phyloP scores from a whole-genome alignment of 2,797 vertebrate species.

The Pygocentrus nattereri region DNA sequence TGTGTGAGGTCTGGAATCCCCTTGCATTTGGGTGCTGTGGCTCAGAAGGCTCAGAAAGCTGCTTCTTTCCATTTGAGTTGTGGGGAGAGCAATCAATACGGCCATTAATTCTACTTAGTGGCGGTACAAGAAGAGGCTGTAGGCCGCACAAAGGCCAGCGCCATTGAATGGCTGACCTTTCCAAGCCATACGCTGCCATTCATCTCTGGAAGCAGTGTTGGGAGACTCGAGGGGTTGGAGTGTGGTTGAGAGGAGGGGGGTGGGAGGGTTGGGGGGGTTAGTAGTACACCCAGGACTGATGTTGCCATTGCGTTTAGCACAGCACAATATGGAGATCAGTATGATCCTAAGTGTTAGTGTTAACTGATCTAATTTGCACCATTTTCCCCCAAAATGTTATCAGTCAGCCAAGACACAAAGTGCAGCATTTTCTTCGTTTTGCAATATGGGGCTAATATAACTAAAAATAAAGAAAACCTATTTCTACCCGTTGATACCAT shows the following conservation, averaged over 20 bases:
- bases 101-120: constrained; percentile 63
- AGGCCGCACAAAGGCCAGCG: constrained; percentile 53
- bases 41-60: constrained; percentile 24
- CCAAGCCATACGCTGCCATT: constrained; percentile 22
- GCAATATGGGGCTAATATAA: too few relatives aligned
- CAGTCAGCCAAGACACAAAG: too few relatives aligned
- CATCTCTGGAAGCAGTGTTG: constrained; percentile 29
- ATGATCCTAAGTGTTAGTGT: neutral
- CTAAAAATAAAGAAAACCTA: too few relatives aligned
- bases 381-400: too few relatives aligned
- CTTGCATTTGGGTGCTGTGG: constrained; percentile 25
- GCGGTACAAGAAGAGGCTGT: constrained; percentile 44
- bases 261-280: neutral
- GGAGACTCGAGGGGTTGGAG: neutral
- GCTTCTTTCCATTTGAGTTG: constrained; percentile 55
- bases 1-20: constrained; percentile 27
- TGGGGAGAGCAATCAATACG: constrained; percentile 57
- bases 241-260: neutral
- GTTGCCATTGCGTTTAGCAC: neutral
- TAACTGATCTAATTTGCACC: neutral
- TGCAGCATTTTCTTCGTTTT: too few relatives aligned
- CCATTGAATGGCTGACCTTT: constrained; percentile 60
- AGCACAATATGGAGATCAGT: neutral
- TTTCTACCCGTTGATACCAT: too few relatives aligned
- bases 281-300: neutral